These are phyloP conservation scores for Clupea harengus DNA, from an alignment of 2,113 vertebrate genomes.

Conservation along the genomic window DNA sequence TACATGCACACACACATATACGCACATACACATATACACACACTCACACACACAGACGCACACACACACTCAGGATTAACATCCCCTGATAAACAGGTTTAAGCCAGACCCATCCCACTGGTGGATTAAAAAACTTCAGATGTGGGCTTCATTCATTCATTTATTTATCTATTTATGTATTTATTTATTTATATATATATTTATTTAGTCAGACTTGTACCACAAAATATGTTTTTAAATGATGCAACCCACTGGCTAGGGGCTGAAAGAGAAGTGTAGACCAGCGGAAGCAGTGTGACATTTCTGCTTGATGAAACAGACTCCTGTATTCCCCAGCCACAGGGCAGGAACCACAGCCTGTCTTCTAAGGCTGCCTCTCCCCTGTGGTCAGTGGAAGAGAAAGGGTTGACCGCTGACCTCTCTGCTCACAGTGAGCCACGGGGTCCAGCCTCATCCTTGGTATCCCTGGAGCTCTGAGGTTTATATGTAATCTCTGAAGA, in stretches of 20 bases:
- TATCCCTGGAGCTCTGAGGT: no score
- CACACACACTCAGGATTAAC: conserved; percentile 55
- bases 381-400: not conserved
- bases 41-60: not conserved
- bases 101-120: conserved; percentile 44
- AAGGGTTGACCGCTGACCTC: no score
- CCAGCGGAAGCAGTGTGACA: not conserved
- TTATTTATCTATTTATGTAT: not conserved
- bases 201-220: not conserved
- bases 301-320: not conserved
- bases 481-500: no score
- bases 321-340: not conserved
- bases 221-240: conserved; percentile 21
- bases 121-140: conserved; percentile 61
- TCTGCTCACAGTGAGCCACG: no score
- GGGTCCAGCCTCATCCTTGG: no score
- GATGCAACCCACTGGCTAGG: not conserved
- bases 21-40: no score
- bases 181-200: not conserved
- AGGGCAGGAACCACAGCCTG: not conserved
- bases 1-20: no score
- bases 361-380: not conserved
- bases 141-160: conserved; percentile 42
- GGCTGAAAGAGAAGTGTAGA: not conserved
- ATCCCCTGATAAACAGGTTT: conserved; percentile 55